Base-by-base conservation (phyloP, 2,888 invertebrate genomes). In the Eupithecia abbreviata region DNA sequence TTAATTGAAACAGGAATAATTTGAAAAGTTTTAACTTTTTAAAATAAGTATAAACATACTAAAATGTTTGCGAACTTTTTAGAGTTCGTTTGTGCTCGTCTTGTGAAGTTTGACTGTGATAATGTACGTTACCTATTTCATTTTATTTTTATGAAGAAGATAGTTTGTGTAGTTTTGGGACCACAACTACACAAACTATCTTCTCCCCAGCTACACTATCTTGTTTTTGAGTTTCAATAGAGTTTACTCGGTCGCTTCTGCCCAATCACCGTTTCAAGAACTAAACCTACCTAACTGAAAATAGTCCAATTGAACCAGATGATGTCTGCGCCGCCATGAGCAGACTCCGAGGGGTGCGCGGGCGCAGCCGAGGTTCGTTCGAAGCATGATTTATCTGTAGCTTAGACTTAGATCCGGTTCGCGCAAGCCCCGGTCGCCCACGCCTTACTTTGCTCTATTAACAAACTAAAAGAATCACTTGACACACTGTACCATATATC, bases 371-470 rank as follows among this genome's bases (percentile, higher is more conserved):
- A 85, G 86, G 85, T 87, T 89, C 84, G 85, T 85, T 86, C 86
- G 85, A 80, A 85, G 86, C 89, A 90, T 92, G 90, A 93, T 93
- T 93, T 94, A 93, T 94, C 91, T 87, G 85, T 83, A 83, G 84
- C 88, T 87, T 89, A 93, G 93, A 94, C 88, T 87, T 89, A 93
- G 93, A 94, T 94, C 94, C 94, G 94, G 94, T 92, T 93, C 86
- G 89, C 87, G 88, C 86, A 84, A 84, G 86, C 88, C 85, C 84
- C 84, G 79, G 85, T 85, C 90, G 86, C 93, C 94, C 92, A 94
- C 94, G 92, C 90, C 90, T 89, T 87, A 89, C 87, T 91, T 88
- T 89, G 89, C 90, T 90, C 90, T 88, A 91, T 92, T 93, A 94
- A 93, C 92, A 87, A 84, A 83, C 88, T 90, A 86, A 92, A 93